Conservation (phyloP, 1,140 invertebrate species). For the Drosophila suzukii region DNA sequence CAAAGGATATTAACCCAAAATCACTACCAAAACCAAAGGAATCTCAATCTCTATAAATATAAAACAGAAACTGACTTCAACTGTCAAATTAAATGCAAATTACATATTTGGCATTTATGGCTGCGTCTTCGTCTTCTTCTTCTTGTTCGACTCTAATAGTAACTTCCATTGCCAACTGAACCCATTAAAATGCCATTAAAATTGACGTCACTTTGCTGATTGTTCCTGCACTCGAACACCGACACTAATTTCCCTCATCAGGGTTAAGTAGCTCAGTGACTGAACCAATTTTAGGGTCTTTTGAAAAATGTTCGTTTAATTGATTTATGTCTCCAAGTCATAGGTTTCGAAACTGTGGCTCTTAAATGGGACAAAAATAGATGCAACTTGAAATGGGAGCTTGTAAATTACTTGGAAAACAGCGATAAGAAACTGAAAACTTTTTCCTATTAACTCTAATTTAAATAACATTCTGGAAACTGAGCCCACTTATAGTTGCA, state of each 20-base stretch:
- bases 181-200: slow-evolving; percentile 80
- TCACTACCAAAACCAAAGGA: too few species aligned
- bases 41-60: not conserved
- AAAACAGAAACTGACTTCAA: not conserved
- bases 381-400: not conserved
- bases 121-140: slow-evolving; percentile 12
- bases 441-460: not conserved
- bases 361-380: slow-evolving; percentile 3
- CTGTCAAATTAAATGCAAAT: slow-evolving; percentile 80
- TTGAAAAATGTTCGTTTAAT: slow-evolving; percentile 27
- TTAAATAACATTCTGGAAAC: not conserved
- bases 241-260: slow-evolving; percentile 56
- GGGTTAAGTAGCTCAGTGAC: slow-evolving; percentile 41
- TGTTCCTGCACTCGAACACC: slow-evolving; percentile 26
- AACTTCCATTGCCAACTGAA: slow-evolving; percentile 20
- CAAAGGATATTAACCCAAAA: too few species aligned
- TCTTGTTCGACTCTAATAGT: not conserved
- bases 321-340: slow-evolving; percentile 31
- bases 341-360: not conserved
- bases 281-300: slow-evolving; percentile 43
- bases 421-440: not conserved
- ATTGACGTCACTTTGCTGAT: slow-evolving; percentile 53
- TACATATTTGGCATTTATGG: slow-evolving; percentile 71
- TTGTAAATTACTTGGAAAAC: slow-evolving; percentile 2
- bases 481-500: not conserved